Evolutionary conservation across 2,888 invertebrate genomes (phyloP).

Genomic region (Thymelicus acteon): DNA sequence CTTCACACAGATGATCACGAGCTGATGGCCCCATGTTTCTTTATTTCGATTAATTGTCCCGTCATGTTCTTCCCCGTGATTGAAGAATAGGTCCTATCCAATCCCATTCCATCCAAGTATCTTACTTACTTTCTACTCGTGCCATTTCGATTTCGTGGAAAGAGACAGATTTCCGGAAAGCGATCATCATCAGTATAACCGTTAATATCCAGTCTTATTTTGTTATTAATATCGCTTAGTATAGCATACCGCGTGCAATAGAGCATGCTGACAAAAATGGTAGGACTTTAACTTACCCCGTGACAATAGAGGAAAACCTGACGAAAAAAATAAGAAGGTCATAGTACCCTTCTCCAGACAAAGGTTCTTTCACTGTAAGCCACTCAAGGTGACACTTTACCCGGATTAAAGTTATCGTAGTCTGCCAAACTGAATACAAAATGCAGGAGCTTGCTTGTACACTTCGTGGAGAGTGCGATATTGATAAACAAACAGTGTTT

Average conservation of each 20-base stretch:
- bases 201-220: neutral
- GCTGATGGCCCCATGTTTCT: no score
- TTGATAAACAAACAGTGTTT: conserved; percentile 29
- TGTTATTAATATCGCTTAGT: neutral
- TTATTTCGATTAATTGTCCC: no score
- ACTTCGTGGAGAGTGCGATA: conserved; percentile 17
- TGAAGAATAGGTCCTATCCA: no score
- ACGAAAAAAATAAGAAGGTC: conserved; percentile 77
- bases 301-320: conserved; percentile 74
- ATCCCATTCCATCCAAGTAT: no score
- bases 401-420: conserved; percentile 83
- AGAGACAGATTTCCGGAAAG: no score
- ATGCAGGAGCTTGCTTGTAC: conserved; percentile 59
- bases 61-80: no score
- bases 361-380: conserved; percentile 79
- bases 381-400: conserved; percentile 83
- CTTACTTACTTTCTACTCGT: no score
- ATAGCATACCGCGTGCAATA: neutral
- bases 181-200: no score
- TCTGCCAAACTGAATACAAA: conserved; percentile 82
- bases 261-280: conserved; percentile 50
- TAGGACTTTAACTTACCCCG: conserved; percentile 71
- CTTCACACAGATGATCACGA: no score
- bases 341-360: conserved; percentile 74
- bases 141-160: no score